These are phyloP conservation scores for Strix uralensis DNA, from an alignment of 2,113 vertebrate genomes.

Conservation along the genomic window DNA sequence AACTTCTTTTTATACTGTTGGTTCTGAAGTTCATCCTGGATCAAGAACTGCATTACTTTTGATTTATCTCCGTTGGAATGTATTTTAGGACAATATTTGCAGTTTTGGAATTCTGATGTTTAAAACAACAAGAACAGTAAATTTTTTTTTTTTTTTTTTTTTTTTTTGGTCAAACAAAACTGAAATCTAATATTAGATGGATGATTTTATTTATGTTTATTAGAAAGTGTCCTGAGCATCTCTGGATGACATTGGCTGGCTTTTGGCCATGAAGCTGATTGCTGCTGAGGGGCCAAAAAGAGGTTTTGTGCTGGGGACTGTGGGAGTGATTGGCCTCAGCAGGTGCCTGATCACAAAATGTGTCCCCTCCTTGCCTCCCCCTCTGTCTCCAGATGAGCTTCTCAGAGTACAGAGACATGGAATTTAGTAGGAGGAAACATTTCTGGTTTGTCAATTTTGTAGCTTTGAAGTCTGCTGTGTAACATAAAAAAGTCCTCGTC, in stretches of 20 bases:
- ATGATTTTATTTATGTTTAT: not conserved
- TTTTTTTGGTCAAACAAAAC: not conserved
- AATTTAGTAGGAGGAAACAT: not conserved
- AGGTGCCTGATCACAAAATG: not conserved
- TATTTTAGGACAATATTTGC: not conserved
- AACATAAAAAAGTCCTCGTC: not conserved
- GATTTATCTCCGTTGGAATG: not conserved
- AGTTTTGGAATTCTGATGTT: not conserved
- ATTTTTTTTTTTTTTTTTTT: no score
- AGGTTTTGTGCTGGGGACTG: not conserved
- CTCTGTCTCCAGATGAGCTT: not conserved
- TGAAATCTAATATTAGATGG: not conserved
- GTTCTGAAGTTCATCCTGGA: not conserved
- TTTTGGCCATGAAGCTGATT: not conserved
- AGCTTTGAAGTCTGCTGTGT: not conserved
- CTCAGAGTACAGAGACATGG: accelerated
- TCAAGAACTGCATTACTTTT: not conserved
- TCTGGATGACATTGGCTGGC: not conserved
- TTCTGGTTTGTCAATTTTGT: not conserved
- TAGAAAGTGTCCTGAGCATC: not conserved
- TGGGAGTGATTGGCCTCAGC: not conserved
- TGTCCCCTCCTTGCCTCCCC: not conserved
- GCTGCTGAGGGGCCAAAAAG: not conserved
- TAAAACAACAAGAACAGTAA: not conserved
- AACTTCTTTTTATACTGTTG: not conserved